A percentile compares a stretch with the other conserved stretches of the same genome.
These are phyloP conservation scores for Orbicella faveolata DNA, from an alignment of 64 coral and sea anemone species.

Conservation along the genomic window DNA sequence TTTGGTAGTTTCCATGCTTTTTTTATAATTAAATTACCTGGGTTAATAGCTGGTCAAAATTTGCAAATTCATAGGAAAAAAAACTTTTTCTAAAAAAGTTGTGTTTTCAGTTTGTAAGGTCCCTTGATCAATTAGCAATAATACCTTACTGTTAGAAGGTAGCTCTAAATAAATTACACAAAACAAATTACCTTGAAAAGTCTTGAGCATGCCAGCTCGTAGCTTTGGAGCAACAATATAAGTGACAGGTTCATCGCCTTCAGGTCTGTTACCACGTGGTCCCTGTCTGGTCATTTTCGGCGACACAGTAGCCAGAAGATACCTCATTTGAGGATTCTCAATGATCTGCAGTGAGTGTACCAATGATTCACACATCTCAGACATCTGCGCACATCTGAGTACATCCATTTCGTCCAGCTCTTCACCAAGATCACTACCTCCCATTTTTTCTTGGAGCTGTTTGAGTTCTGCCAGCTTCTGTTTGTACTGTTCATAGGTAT, in stretches of 20 bases:
- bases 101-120: too few relatives aligned
- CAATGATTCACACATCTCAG: conserved; percentile 77
- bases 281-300: conserved; percentile 43
- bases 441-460: conserved; percentile 83
- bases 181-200: conserved; percentile 62
- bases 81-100: too few relatives aligned
- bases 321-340: conserved; percentile 98
- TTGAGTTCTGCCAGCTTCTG: conserved; percentile 77
- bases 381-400: conserved; percentile 81
- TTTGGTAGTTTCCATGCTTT: too few relatives aligned
- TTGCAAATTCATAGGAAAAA: too few relatives aligned
- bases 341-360: conserved; percentile 91
- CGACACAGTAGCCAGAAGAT: conserved; percentile 75
- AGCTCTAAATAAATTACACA: too few relatives aligned
- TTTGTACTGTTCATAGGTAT: conserved; percentile 78
- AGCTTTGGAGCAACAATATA: conserved; percentile 84
- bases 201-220: conserved; percentile 71
- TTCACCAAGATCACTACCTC: conserved; percentile 84
- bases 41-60: too few relatives aligned
- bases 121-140: background rate
- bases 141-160: too few relatives aligned
- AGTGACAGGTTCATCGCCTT: conserved; percentile 52
- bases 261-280: conserved; percentile 40
- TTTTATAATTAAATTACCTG: too few relatives aligned
- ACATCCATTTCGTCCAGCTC: conserved; percentile 92